These are phyloP conservation scores for Troglohyphantes excavatus DNA, from an alignment of 2,888 invertebrate species.

Conservation along the genomic window DNA sequence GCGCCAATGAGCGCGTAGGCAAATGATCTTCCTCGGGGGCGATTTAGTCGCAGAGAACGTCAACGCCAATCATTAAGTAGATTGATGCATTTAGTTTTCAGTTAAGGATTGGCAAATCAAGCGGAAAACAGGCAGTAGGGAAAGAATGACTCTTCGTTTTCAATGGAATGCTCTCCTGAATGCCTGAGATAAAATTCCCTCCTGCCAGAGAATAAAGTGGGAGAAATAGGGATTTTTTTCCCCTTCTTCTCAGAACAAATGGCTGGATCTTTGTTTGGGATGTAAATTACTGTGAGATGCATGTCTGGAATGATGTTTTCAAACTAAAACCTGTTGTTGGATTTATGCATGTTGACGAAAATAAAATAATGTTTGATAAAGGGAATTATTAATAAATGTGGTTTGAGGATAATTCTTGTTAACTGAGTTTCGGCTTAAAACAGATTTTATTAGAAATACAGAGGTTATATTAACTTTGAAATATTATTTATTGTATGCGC, in stretches of 20 bases:
- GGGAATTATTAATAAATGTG: no score
- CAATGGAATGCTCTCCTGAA: constrained; percentile 29
- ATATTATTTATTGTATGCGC: no score
- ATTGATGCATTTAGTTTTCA: constrained; percentile 77
- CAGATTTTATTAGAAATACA: no score
- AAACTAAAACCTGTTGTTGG: no score
- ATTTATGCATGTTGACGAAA: no score
- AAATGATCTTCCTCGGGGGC: constrained; percentile 72
- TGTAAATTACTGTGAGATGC: not conserved
- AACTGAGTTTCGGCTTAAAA: no score
- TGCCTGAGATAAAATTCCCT: constrained; percentile 21
- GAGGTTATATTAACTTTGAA: no score
- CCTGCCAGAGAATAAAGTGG: not conserved
- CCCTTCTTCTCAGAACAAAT: not conserved
- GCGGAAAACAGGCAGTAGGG: constrained; percentile 58
- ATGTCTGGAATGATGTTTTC: no score
- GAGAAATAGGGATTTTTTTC: not conserved
- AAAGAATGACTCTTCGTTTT: constrained; percentile 65
- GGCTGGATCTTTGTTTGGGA: not conserved
- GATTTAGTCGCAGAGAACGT: constrained; percentile 74
- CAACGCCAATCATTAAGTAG: constrained; percentile 77
- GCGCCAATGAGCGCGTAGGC: constrained; percentile 76
- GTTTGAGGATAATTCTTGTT: no score
- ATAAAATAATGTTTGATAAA: no score
- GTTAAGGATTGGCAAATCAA: constrained; percentile 69